Base-by-base conservation (phyloP, 2,797 vertebrate genomes). In the Erpetoichthys calabaricus region DNA sequence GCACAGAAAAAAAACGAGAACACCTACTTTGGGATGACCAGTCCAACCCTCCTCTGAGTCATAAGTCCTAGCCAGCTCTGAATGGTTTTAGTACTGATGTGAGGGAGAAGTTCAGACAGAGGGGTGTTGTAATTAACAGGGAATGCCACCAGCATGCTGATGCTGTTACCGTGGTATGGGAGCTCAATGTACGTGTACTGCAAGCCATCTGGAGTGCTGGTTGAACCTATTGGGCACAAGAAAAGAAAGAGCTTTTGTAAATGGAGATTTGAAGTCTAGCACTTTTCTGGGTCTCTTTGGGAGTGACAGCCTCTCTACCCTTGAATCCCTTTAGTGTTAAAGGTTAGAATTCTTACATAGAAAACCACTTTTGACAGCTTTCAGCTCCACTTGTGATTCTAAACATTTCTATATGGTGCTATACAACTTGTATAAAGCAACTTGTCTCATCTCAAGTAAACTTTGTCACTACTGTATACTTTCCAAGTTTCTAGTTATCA, bases 171-270 rank as follows among this genome's bases (percentile, higher is more conserved):
- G 0, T 92, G 91, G 68, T 98, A 98, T 0, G 92, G 92, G 65
- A 98, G 73, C 59, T 97, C 91, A 1, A 98, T 91, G 59, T 97
- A 86, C 57, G 74, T 89, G 64, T 96, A 98, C 75, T 86, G 90
- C 51, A 90, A 63, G 3, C 83, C 90, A 45, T 78, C 83, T 0
- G 90, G 89, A 7, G 92, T 92, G 71, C 77, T 86, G 44, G 87
- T 84, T 4, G 86, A 73, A 56, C 89, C 94, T 97, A 60, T 49
- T 49, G 59, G 57, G 44, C 25, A 42, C 45, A 42, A 55, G 10
- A 64, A 25, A 47, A 50, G 63, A 7, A 9, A 25, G 5, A 68
- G 56, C 5, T 3, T 6, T 25, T 25, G 25, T 25, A 25, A 25
- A 25, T 25, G 25, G 25, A 25, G 25, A 25, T 25, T 25, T 25